A percentile compares a stretch with the other conserved stretches of the same genome.
These are phyloP conservation scores for Cavia porcellus DNA, from an alignment of 2,113 vertebrate genomes.

Conservation along the genomic window DNA sequence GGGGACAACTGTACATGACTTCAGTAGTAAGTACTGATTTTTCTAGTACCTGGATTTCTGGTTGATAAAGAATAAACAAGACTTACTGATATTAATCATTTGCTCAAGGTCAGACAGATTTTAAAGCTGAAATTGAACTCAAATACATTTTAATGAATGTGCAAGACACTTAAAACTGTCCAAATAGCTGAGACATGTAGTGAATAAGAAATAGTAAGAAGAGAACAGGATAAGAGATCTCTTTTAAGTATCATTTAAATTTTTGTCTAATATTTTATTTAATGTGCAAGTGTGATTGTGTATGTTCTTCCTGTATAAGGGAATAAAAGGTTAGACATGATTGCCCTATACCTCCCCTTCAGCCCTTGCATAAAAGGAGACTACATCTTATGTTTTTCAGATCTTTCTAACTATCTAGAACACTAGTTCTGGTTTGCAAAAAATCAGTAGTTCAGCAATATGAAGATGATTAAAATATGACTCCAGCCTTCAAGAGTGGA, in stretches of 20 bases:
- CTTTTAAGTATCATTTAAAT: background rate
- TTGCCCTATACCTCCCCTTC: background rate
- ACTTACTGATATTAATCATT: background rate
- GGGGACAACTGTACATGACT: background rate
- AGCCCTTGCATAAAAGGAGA: background rate
- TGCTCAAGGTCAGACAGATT: background rate
- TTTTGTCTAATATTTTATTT: background rate
- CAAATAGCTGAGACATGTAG: background rate
- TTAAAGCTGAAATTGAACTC: conserved; percentile 4
- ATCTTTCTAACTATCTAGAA: conserved; percentile 15
- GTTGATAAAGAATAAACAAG: conserved; percentile 46
- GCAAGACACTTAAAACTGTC: background rate
- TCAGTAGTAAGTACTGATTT: background rate
- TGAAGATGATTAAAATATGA: background rate
- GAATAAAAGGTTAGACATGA: background rate
- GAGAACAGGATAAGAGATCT: background rate
- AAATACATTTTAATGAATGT: background rate
- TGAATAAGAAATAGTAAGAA: background rate
- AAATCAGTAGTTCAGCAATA: background rate
- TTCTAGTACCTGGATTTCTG: background rate
- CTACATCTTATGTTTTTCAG: background rate
- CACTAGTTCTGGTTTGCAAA: background rate
- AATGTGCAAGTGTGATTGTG: background rate
- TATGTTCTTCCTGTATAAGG: background rate
- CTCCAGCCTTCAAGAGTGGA: background rate